Conservation (phyloP, 30 jellyfish, hydroid and myxozoan genomes). For the Mastigias papua region DNA sequence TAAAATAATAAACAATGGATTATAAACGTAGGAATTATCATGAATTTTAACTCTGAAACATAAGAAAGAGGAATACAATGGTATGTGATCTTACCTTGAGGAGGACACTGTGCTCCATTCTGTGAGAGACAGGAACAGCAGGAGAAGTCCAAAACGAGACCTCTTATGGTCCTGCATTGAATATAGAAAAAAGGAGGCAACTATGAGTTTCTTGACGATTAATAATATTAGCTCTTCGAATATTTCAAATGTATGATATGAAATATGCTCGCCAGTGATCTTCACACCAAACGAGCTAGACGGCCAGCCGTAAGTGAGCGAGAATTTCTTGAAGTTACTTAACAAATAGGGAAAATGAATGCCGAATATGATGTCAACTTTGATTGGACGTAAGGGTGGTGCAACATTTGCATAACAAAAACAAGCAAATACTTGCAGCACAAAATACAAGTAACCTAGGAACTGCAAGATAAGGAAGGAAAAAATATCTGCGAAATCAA, state of each 20-base stretch:
- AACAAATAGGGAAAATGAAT: conserved; percentile 29
- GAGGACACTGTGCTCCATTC: conserved; percentile 49
- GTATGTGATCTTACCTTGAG: conserved; percentile 13
- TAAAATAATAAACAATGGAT: neutral
- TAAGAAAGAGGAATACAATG: neutral
- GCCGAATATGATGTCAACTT: neutral
- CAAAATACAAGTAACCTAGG: conserved; percentile 42
- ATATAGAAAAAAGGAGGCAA: conserved; percentile 27
- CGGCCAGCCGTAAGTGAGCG: conserved; percentile 82
- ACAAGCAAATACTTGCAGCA: conserved; percentile 29
- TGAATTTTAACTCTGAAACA: neutral
- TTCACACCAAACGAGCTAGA: conserved; percentile 5
- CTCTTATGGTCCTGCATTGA: conserved; percentile 69
- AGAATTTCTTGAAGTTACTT: neutral
- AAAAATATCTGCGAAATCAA: conserved; percentile 36
- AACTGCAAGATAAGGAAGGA: conserved; percentile 38
- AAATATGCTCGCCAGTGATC: neutral
- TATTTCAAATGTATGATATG: neutral
- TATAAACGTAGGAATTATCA: too few relatives aligned
- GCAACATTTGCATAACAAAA: conserved; percentile 15
- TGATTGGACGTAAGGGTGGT: conserved; percentile 43
- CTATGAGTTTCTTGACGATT: neutral
- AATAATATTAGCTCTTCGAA: neutral
- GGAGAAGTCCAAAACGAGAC: conserved; percentile 51
- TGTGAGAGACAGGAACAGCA: conserved; percentile 41